phyloP scores from a whole-genome alignment of 2,797 vertebrate species.

The Austrolebias charrua region DNA sequence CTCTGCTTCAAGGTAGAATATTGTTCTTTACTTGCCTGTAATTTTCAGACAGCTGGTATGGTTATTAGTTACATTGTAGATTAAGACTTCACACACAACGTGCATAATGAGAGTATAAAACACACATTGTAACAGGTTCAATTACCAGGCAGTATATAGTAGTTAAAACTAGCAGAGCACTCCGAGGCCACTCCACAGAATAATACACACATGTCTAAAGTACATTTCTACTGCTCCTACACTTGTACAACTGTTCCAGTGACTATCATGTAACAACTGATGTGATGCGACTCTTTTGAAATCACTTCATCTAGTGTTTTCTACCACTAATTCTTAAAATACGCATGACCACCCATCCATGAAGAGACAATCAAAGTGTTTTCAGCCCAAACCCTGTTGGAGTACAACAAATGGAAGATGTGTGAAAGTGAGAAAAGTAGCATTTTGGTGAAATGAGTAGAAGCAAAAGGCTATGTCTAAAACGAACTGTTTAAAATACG shows the following conservation, averaged over 20 bases:
- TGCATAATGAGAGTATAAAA: slow-evolving; percentile 3
- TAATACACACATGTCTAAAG: neutral
- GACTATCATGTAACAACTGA: neutral
- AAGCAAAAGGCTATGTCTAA: neutral
- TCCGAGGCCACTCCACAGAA: neutral
- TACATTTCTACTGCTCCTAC: neutral
- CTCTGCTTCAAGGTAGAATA: neutral
- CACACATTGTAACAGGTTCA: slow-evolving; percentile 8
- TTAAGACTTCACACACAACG: slow-evolving; percentile 16
- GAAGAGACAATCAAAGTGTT: neutral
- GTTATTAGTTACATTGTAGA: slow-evolving; percentile 1
- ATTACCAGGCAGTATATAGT: slow-evolving; percentile 10
- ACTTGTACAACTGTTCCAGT: neutral
- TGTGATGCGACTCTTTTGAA: neutral
- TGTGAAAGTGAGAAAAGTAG: neutral
- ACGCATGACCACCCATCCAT: neutral
- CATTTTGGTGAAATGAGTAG: neutral
- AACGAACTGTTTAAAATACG: too few relatives aligned
- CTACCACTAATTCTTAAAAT: slow-evolving; percentile 8
- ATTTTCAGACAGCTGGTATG: slow-evolving; percentile 13
- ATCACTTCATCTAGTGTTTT: slow-evolving; percentile 7
- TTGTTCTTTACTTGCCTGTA: neutral
- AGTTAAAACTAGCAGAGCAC: slow-evolving; percentile 2
- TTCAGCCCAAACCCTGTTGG: slow-evolving; percentile 1
- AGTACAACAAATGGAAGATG: neutral